Base-by-base conservation (phyloP, 37 sponge, comb jelly and placozoan genomes). In the Hexactinellida sp. region DNA sequence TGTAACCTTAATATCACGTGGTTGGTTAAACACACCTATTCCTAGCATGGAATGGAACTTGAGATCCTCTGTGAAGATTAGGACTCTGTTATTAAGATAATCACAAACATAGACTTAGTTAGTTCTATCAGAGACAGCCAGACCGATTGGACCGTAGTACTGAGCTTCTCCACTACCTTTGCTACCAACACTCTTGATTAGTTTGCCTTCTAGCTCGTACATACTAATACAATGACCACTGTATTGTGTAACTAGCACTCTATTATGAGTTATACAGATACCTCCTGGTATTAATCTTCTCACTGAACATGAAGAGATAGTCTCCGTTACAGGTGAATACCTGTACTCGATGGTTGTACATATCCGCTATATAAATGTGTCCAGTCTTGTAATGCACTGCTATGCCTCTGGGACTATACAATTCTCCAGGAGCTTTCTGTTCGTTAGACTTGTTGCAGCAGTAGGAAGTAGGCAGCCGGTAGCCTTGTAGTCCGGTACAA, bases 11-110 rank as follows among this genome's bases (percentile, higher is more conserved):
- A 63, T 23, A 23, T 63, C 76, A 63, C 76, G 34, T 63, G 76
- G 76, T 21, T n/a, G 30, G 19, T 63, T 63, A 10, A 63, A 63
- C 76, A 63, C 25, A 7, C 34, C 76, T 63, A 63, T 63, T 63
- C 76, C 76, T 63, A 63, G 76, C 34, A 63, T 63, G 76, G 76
- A 63, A 63, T 63, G 76, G 76, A 63, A 63, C 76, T 63, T 63
- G 76, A 63, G 76, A 32, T 63, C 76, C 34, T 63, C 32, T 32
- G 76, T 63, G 25, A 63, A 63, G 25, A 63, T 10, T 63, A 21
- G 76, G 13, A 63, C 76, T n/a, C 76, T 63, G 30, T 63, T 63
- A n/a, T 63, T 63, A 63, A 3, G 21, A 25, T 23, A 25, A n/a
- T 63, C 76, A 63, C 76, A 63, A 3, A 63, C 76, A 63, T 63